Conservation (phyloP, 2,113 vertebrate genomes). For the Stictonetta naevosa region DNA sequence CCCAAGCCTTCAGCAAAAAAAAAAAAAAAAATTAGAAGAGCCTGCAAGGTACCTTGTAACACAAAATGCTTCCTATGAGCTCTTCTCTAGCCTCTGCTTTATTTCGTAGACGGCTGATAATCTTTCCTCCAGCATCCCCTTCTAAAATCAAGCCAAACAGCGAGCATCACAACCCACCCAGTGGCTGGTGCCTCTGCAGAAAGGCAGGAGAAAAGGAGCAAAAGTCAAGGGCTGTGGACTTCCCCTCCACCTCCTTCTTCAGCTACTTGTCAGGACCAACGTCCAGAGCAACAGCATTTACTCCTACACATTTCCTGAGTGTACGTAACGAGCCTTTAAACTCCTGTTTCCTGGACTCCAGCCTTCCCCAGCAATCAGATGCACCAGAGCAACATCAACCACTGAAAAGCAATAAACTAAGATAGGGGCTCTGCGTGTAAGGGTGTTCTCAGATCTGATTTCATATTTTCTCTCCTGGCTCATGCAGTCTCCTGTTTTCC, state of each 20-base stretch:
- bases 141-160: neutral
- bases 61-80: rapidly evolving
- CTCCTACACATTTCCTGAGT: no score
- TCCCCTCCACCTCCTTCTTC: neutral
- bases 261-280: neutral
- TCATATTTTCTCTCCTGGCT: neutral
- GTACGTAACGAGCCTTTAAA: neutral
- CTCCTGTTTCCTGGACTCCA: neutral
- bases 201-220: neutral
- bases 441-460: neutral
- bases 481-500: neutral
- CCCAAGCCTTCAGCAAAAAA: rapidly evolving
- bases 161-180: rapidly evolving
- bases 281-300: neutral
- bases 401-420: neutral
- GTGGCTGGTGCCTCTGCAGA: rapidly evolving
- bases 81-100: neutral
- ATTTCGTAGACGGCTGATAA: neutral
- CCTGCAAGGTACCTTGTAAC: neutral
- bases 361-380: neutral
- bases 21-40: neutral
- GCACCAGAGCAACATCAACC: neutral
- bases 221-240: neutral
- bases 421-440: neutral
- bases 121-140: neutral